A percentile compares a stretch with the other conserved stretches of the same genome.
phyloP scores from a whole-genome alignment of 2,113 vertebrate genomes.

The Hyperoodon ampullatus region DNA sequence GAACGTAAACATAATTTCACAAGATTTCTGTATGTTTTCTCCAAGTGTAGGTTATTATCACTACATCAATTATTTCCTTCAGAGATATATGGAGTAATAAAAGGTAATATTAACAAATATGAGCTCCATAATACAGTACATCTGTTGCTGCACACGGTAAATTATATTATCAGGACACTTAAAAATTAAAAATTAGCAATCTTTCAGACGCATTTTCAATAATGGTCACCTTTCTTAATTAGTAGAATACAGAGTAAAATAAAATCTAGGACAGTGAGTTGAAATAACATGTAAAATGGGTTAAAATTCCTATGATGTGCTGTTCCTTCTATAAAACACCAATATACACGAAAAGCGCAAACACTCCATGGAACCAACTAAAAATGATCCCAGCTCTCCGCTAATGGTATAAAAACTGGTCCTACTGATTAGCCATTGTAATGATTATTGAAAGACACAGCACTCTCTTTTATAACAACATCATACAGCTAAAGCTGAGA shows the following conservation, averaged over 20 bases:
- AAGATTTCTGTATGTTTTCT: constrained; percentile 12
- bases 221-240: constrained; percentile 40
- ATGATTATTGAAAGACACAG: background rate
- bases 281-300: constrained; percentile 28
- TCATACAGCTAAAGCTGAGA: background rate
- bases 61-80: constrained; percentile 27
- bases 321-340: background rate
- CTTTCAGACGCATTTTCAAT: background rate
- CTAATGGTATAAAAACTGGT: background rate
- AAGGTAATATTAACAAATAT: constrained; percentile 37
- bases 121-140: background rate
- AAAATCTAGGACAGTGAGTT: background rate
- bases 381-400: background rate
- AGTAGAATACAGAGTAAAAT: background rate
- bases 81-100: background rate
- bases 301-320: background rate
- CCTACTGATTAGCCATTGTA: background rate
- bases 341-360: background rate
- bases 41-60: constrained; percentile 18
- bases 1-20: constrained; percentile 18
- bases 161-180: background rate
- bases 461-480: background rate
- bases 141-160: background rate
- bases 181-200: constrained; percentile 4
- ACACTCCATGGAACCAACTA: background rate